Evolutionary conservation across 92 coral and sea anemone genomes (phyloP), one percentile per base, ranked within the genome.

Genomic region (Muricea muricata): DNA sequence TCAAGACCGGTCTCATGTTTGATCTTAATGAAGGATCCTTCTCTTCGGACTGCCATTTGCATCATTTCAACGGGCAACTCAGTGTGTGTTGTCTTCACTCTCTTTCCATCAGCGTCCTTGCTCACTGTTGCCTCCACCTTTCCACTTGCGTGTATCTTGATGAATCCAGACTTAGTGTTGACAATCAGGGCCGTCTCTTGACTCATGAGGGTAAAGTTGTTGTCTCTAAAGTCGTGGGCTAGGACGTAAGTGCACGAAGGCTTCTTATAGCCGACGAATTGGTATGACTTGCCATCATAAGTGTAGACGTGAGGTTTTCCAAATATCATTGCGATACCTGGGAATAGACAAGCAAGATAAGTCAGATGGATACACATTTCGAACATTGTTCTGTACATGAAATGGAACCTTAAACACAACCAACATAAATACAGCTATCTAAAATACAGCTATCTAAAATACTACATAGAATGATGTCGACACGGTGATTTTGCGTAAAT

Each of bases 291-390:
- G 32, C 97, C 91, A 40, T 97, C 99, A 58, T 94, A 97, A 1
- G 98, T 97, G 92, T 90, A 92, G 28, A 97, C 99, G 56, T 97
- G 99, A 40, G 97, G 92, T 14, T 90, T 85, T 57, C 99, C 99
- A 52, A 97, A 97, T 89, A 97, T 97, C 94, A 97, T 94, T 14
- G 97, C 98, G 18, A 95, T 92, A 73, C 99, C 99, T 97, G 32
- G 65, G 32, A 5, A 25, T 17, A 68, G 65, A 69, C 20, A 31
- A 47, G 65, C 33, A 39, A 30, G 23, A 9, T 63, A 28, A 2
- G 37, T 6, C 60, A 17, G 42, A 37, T 37, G 4, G 28, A 55
- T 3, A n/a, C n/a, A n/a, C n/a, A n/a, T n/a, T n/a, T n/a, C n/a
- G n/a, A n/a, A n/a, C n/a, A n/a, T n/a, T n/a, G n/a, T n/a, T n/a